Percentiles rank a stretch among this genome's conserved stretches.
Conservation (phyloP, 2,113 vertebrate species). For the Phyllopteryx taeniolatus region DNA sequence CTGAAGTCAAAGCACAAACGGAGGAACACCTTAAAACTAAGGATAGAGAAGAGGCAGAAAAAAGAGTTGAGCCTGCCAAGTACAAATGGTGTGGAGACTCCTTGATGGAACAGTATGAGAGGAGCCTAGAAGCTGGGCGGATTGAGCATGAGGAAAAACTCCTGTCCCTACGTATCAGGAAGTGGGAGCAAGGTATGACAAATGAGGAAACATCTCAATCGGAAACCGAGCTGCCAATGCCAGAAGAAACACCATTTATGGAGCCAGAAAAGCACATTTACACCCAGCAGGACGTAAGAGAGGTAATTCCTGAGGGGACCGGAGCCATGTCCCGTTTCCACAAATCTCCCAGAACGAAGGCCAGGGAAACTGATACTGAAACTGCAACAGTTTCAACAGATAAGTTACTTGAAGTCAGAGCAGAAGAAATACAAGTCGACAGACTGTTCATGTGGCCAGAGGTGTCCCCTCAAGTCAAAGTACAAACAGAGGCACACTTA, state of each 20-base stretch:
- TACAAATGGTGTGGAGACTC: slow-evolving; percentile 32
- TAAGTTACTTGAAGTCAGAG: not conserved
- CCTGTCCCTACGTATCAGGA: slow-evolving; percentile 58
- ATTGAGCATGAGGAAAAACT: slow-evolving; percentile 69
- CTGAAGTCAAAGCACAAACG: not conserved
- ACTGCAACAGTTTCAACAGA: not conserved
- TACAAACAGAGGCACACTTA: not conserved
- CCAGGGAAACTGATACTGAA: not conserved
- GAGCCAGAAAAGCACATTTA: slow-evolving; percentile 17
- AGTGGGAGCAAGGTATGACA: slow-evolving; percentile 68
- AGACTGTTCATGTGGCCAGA: not conserved
- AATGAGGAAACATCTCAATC: slow-evolving; percentile 41
- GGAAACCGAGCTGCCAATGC: slow-evolving; percentile 33
- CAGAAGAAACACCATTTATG: slow-evolving; percentile 19
- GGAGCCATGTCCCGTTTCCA: not conserved
- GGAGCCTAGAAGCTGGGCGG: slow-evolving; percentile 58
- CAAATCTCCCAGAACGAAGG: not conserved
- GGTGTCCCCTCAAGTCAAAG: not conserved
- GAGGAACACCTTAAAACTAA: not conserved
- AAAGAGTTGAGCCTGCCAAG: slow-evolving; percentile 7
- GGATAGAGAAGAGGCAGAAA: not conserved
- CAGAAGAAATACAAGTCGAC: not conserved
- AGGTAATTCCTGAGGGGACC: not conserved
- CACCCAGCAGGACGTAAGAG: not conserved
- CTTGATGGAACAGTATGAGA: slow-evolving; percentile 58